Evolutionary conservation across 2,797 vertebrate genomes (phyloP).

Genomic region (Ptychadena robeensis): DNA sequence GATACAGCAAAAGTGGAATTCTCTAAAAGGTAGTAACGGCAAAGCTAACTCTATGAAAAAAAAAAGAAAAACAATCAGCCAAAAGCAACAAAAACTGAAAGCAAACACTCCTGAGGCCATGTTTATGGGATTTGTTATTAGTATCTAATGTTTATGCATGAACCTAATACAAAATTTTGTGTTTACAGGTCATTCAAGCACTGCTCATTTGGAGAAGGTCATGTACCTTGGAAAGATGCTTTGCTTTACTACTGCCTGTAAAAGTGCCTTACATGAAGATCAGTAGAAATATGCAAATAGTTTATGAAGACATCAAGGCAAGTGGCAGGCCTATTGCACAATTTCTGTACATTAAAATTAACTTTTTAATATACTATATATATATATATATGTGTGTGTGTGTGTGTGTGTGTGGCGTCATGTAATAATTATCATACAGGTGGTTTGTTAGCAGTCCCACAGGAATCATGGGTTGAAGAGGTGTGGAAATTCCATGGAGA

Average conservation of each 20-base stretch:
- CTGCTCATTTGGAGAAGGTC: conserved; percentile 45
- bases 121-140: conserved; percentile 33
- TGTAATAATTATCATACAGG: too few species aligned
- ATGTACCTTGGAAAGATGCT: conserved; percentile 17
- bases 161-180: conserved; percentile 32
- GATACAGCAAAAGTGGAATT: conserved; percentile 71
- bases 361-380: too few species aligned
- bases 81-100: conserved; percentile 39
- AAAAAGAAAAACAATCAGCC: conserved; percentile 46
- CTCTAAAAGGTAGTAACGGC: conserved; percentile 29
- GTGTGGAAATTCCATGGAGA: too few species aligned
- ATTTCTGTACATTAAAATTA: not conserved
- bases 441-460: too few species aligned
- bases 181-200: conserved; percentile 25
- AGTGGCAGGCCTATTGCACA: not conserved
- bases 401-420: too few species aligned
- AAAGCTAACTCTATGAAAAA: conserved; percentile 17
- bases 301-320: not conserved
- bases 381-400: too few species aligned
- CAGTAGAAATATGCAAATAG: conserved; percentile 23
- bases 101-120: conserved; percentile 32
- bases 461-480: too few species aligned
- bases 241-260: conserved; percentile 69
- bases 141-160: conserved; percentile 53
- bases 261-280: conserved; percentile 5